These are phyloP conservation scores for Microplitis manilae DNA, from an alignment of 2,888 invertebrate genomes.

Conservation along the genomic window DNA sequence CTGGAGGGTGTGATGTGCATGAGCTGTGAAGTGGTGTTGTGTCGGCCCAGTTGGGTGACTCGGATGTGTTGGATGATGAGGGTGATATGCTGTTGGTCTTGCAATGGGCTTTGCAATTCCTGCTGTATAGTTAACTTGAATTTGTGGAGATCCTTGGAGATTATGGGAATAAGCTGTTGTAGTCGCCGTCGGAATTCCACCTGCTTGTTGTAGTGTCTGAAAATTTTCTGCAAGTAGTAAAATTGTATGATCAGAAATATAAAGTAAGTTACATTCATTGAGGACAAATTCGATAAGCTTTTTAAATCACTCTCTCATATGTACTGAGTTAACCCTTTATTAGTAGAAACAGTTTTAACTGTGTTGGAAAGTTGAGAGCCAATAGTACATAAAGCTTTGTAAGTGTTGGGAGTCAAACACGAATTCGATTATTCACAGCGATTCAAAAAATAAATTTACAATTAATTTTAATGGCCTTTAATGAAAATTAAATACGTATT, in stretches of 20 bases:
- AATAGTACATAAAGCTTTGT: no score
- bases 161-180: conserved; percentile 66
- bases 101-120: conserved; percentile 89
- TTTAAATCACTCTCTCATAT: no score
- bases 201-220: conserved; percentile 64
- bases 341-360: no score
- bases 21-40: conserved; percentile 67
- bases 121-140: conserved; percentile 73
- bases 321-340: no score
- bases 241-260: neutral
- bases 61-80: conserved; percentile 83
- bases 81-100: conserved; percentile 78
- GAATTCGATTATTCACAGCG: no score
- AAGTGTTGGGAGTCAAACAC: no score
- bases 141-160: conserved; percentile 57
- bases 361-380: no score
- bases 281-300: no score
- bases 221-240: conserved; percentile 63
- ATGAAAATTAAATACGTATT: no score
- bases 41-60: conserved; percentile 60
- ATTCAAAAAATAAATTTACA: no score
- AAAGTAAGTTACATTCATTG: conserved; percentile 14
- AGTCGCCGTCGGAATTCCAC: conserved; percentile 53
- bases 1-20: conserved; percentile 75
- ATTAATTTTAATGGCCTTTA: no score